Evolutionary conservation across 2,888 invertebrate genomes (phyloP), one percentile per base, ranked within the genome.

Genomic region (Fragum whitleyi): DNA sequence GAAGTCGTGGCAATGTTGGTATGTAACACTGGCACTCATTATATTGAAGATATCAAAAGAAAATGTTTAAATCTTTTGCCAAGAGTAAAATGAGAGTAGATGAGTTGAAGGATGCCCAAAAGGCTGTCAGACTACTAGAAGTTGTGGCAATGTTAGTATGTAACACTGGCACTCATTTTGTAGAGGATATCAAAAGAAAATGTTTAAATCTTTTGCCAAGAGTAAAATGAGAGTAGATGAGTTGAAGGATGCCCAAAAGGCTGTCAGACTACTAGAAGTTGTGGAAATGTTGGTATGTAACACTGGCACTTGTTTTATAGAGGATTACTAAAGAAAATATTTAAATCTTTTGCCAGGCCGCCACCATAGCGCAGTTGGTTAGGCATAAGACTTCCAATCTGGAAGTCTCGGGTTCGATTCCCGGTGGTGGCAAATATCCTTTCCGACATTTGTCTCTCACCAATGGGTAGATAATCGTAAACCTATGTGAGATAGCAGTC

Each of bases 301-400:
- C 26, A 55, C 21, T n/a, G n/a, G n/a, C n/a, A n/a, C n/a, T n/a
- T n/a, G n/a, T n/a, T n/a, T n/a, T n/a, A 3, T 47, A n/a, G n/a
- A n/a, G n/a, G n/a, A n/a, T n/a, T n/a, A n/a, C n/a, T n/a, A n/a
- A 87, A 90, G 87, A 92, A 92, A 73, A 88, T 92, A 87, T 75
- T 91, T 57, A 90, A 90, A 68, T 71, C 78, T 3, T 85, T 90
- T 59, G n/a, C n/a, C n/a, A n/a, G n/a, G n/a, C n/a, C n/a, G n/a
- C n/a, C n/a, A n/a, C n/a, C n/a, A n/a, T n/a, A n/a, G n/a, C n/a
- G n/a, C n/a, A n/a, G n/a, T n/a, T n/a, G n/a, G n/a, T n/a, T n/a
- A n/a, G n/a, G n/a, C n/a, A n/a, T n/a, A n/a, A n/a, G n/a, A n/a
- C n/a, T n/a, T n/a, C n/a, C n/a, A n/a, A n/a, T n/a, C n/a, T n/a